Evolutionary conservation across 2,113 vertebrate genomes (phyloP), one percentile per base, ranked within the genome.

Genomic region (Pollimyrus isidori): DNA sequence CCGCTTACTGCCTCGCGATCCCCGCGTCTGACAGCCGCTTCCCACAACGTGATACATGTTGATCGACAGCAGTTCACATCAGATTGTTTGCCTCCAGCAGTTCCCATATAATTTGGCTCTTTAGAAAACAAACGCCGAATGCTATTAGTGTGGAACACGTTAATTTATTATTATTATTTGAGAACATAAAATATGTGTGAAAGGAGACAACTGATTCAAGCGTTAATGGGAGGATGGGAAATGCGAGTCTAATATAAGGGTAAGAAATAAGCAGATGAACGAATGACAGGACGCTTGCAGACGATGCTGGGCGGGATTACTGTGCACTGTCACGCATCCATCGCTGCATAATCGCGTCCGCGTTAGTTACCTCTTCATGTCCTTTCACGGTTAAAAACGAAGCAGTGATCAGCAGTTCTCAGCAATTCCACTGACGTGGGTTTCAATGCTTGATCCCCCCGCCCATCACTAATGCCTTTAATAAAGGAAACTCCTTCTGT

Each of bases 11-110:
- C 73, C 90, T 91, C 90, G 87, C 91, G 92, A 90, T 89, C 90
- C 85, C 90, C 86, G 45, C 91, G 86, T 45, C 65, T 88, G 53
- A 89, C 88, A 92, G 93, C 90, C 90, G 91, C 93, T 93, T 94
- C 91, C 92, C 91, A 91, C 58, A 26, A 39, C 7, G 26, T 52
- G 15, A 30, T 35, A 52, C 69, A 39, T 50, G 48, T 88, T 82
- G 73, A 26, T 82, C 50, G 46, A 46, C 26, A 50, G 73, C 52
- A 88, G 58, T 53, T 90, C 39, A 48, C 39, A 73, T 52, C 62
- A 87, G 88, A 89, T 56, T 69, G 52, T 52, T 84, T 45, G n/a
- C 87, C 42, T 65, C 50, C 53, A 52, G 50, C 56, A 52, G 35
- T 26, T 89, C 49, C 73, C 73, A 89, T 45, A 48, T 73, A 62